These are phyloP conservation scores for Actenoides hombroni DNA, from an alignment of 2,113 vertebrate species.

Conservation along the genomic window DNA sequence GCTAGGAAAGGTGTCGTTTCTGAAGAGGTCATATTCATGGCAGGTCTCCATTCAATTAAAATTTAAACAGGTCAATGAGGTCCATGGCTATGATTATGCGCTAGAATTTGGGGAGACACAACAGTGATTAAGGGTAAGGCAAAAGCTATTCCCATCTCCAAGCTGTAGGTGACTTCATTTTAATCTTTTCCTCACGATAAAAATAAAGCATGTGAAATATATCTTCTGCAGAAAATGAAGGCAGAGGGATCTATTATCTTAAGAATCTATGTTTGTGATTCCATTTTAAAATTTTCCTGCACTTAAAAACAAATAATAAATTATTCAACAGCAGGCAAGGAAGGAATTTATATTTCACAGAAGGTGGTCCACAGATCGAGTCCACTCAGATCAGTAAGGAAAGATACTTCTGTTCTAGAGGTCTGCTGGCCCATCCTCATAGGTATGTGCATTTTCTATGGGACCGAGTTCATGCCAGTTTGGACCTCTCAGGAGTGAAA, in stretches of 20 bases:
- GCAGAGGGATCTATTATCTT: not conserved
- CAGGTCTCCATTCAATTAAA: not conserved
- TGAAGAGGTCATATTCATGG: not conserved
- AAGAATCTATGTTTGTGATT: not conserved
- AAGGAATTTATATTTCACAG: not conserved
- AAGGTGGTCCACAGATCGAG: not conserved
- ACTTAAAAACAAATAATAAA: not conserved
- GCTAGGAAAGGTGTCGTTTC: not conserved
- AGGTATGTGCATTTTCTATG: fast-evolving
- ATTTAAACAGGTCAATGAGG: not conserved
- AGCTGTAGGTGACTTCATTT: not conserved
- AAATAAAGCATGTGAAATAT: not conserved
- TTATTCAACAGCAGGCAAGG: not conserved
- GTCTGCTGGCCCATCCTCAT: not conserved
- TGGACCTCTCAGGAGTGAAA: not conserved
- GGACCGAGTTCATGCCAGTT: not conserved
- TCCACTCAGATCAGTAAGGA: not conserved
- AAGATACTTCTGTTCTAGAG: not conserved
- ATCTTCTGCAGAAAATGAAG: not conserved
- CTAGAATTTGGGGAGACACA: not conserved
- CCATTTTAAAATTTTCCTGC: not conserved
- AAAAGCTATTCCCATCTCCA: not conserved
- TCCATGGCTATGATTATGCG: not conserved
- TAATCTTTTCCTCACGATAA: not conserved
- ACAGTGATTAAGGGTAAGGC: not conserved